Conservation (phyloP, 2,113 vertebrate genomes). For the Picathartes gymnocephalus region DNA sequence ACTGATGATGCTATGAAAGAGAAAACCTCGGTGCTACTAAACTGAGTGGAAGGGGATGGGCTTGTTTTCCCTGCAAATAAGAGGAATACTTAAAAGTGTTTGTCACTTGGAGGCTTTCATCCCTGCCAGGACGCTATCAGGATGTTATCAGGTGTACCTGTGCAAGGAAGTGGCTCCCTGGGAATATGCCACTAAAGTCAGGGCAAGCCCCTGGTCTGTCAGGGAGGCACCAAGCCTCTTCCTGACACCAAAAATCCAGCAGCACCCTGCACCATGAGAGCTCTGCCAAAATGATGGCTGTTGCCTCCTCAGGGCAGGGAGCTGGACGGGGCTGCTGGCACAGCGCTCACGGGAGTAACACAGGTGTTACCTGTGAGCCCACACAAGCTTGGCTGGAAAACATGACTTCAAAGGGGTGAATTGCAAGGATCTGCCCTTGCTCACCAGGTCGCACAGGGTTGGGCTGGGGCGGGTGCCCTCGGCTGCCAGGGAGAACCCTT, state of each 20-base stretch:
- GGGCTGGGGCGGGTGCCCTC: not conserved
- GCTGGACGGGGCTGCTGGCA: accelerated
- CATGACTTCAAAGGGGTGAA: not conserved
- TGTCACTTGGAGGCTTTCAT: not conserved
- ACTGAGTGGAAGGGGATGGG: accelerated
- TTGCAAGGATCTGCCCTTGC: not conserved
- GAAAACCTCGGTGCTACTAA: not conserved
- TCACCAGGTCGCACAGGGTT: accelerated
- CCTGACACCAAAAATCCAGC: not conserved
- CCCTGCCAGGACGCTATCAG: accelerated
- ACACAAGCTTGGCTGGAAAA: not conserved
- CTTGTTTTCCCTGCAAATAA: not conserved
- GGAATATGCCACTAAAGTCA: not conserved
- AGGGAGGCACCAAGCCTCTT: not conserved
- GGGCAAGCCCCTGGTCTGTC: not conserved
- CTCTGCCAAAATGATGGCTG: not conserved
- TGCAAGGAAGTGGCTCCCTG: not conserved
- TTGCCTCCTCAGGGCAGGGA: not conserved
- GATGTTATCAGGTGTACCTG: not conserved
- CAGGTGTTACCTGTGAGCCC: not conserved
- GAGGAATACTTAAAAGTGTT: not conserved
- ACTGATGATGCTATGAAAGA: not conserved
- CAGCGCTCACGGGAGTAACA: accelerated
- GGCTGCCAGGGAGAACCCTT: accelerated
- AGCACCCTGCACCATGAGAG: not conserved